Evolutionary conservation across 2,113 vertebrate genomes (phyloP).

Genomic region (Macroglossus sobrinus): DNA sequence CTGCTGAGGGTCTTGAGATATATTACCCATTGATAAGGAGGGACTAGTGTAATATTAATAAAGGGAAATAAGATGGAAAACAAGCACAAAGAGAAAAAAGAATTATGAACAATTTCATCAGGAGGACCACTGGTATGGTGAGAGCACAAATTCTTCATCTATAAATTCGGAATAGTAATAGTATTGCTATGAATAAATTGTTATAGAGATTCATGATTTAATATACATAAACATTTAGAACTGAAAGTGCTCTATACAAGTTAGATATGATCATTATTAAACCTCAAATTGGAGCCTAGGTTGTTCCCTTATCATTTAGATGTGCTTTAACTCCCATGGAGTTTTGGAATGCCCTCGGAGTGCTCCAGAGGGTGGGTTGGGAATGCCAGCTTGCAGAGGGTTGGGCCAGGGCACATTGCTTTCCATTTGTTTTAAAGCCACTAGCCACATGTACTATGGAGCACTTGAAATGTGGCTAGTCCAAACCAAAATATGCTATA

Average conservation of each 20-base stretch:
- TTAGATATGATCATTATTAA: not conserved
- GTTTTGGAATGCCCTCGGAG: not conserved
- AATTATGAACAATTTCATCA: not conserved
- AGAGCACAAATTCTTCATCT: not conserved
- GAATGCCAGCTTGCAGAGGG: not conserved
- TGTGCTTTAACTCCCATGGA: not conserved
- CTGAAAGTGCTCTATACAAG: not conserved
- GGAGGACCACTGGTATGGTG: not conserved
- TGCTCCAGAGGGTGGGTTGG: not conserved
- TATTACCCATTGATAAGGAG: no score
- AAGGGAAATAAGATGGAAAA: not conserved
- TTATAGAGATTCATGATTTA: not conserved
- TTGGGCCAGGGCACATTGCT: not conserved
- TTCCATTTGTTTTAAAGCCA: not conserved
- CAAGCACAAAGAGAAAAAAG: not conserved
- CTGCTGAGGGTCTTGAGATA: no score
- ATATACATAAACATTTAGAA: not conserved
- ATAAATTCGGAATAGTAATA: not conserved
- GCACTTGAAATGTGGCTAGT: not conserved
- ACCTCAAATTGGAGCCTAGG: not conserved
- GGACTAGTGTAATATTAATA: not conserved
- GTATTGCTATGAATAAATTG: not conserved
- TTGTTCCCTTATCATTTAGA: not conserved
- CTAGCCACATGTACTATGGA: not conserved
- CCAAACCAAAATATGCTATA: not conserved